phyloP scores from a whole-genome alignment of 2,113 vertebrate species.

The Nycticorax nycticorax region DNA sequence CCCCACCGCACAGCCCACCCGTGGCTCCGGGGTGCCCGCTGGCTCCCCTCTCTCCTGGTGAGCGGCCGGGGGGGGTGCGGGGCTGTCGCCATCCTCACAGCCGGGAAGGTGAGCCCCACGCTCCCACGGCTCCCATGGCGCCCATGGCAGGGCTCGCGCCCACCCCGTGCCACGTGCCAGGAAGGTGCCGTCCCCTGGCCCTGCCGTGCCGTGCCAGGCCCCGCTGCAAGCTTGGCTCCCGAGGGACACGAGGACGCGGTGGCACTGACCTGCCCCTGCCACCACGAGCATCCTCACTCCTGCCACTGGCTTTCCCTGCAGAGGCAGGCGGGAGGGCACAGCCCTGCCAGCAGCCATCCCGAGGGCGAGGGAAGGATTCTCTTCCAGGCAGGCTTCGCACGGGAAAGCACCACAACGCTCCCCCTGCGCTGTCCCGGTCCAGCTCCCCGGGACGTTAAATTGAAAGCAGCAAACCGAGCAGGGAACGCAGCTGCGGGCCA shows the following conservation, averaged over 20 bases:
- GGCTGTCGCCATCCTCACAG: not conserved
- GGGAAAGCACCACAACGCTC: not conserved
- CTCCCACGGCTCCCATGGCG: too few species aligned
- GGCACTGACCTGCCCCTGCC: not conserved
- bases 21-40: fast-evolving
- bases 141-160: fast-evolving
- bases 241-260: not conserved
- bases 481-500: constrained; percentile 42
- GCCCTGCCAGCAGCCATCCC: not conserved
- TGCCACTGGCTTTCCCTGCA: not conserved
- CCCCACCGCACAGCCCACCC: not conserved
- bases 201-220: fast-evolving
- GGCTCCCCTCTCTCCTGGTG: not conserved
- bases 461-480: constrained; percentile 13
- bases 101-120: fast-evolving
- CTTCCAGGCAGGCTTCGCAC: not conserved
- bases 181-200: not conserved
- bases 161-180: fast-evolving
- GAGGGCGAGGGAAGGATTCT: not conserved
- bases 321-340: not conserved
- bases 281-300: not conserved
- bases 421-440: not conserved
- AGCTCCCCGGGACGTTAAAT: not conserved
- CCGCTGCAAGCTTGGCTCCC: not conserved
- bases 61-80: fast-evolving